Evolutionary conservation across 2,888 invertebrate genomes (phyloP), one percentile per base, ranked within the genome.

Genomic region (Sturmia bella): DNA sequence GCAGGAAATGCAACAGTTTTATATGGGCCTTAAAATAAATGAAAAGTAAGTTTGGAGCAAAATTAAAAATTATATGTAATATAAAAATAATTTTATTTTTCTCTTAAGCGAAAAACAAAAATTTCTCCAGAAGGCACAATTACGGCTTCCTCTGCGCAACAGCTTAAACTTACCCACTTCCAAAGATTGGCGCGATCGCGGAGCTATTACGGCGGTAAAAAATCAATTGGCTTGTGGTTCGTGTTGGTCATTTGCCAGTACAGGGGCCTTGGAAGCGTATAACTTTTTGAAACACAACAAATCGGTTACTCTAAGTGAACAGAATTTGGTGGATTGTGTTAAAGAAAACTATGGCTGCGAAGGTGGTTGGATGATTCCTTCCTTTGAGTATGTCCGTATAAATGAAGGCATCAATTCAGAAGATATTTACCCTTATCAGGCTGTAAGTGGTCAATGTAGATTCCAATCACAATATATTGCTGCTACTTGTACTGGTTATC

Each of bases 161-260:
- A 45, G 3, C 9, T 43, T 19, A 0, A 54, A 4, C 2, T 13
- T 39, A 12, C 21, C 63, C 2, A 2, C 4, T 5, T 17, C 7
- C 1, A 13, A 39, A 6, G 97, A 98, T 91, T 98, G 98, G 98
- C 94, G 97, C 87, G 88, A 92, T 68, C 89, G 94, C 83, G 97
- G 97, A 54, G 96, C 96, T 83, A 98, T 98, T 80, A 97, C 98
- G n/a, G 93, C 93, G 0, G 92, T 98, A 84, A 98, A 98, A 91
- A 95, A 98, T 92, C 98, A 98, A 93, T 96, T 95, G 87, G 93
- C 93, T 87, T 97, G 97, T 91, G 97, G 97, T 79, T 96, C 96
- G 3, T 98, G 97, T 93, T 98, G 98, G 98, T 94, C 97, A 56
- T 98, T 98, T 93, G 96, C 97, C 87, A 92, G 96, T 94, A 98